These are phyloP conservation scores for Drosophila setifemur DNA, from an alignment of 1,140 invertebrate genomes.

Conservation along the genomic window DNA sequence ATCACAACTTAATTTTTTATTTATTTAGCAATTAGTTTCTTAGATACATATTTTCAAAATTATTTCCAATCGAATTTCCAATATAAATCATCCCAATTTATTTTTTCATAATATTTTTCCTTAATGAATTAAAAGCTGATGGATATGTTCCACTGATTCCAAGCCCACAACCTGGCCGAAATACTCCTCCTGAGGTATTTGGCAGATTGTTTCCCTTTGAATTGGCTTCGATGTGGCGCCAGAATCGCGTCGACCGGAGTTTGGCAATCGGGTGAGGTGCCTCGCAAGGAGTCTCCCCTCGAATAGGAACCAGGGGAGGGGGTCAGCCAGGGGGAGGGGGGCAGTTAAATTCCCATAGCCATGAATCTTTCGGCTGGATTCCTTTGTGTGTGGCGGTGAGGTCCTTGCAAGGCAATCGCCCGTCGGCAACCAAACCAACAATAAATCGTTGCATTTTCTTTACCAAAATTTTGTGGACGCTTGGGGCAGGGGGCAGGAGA, in stretches of 20 bases:
- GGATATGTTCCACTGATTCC: too few species aligned
- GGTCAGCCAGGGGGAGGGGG: not conserved
- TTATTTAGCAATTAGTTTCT: too few species aligned
- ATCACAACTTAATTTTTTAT: too few species aligned
- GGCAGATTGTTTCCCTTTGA: too few species aligned
- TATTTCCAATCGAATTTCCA: too few species aligned
- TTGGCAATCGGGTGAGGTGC: too few species aligned
- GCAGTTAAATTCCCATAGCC: constrained; percentile 47
- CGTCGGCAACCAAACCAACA: constrained; percentile 33
- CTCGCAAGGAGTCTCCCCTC: too few species aligned
- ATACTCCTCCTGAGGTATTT: not conserved
- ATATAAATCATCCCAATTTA: too few species aligned
- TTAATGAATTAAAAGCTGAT: too few species aligned
- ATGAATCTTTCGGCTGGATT: constrained; percentile 43
- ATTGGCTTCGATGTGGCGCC: constrained; percentile 29
- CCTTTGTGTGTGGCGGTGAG: constrained; percentile 24
- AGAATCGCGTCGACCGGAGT: constrained; percentile 18
- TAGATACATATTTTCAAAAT: too few species aligned
- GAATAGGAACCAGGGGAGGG: too few species aligned
- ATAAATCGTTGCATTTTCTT: constrained; percentile 56
- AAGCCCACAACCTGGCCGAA: not conserved
- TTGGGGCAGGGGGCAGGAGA: constrained; percentile 2
- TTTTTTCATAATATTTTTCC: too few species aligned
- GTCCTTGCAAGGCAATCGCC: constrained; percentile 43
- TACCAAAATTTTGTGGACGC: constrained; percentile 34